A percentile compares a stretch with the other conserved stretches of the same genome.
Evolutionary conservation across 2,113 vertebrate species (phyloP).

Genomic region (Columbina picui): DNA sequence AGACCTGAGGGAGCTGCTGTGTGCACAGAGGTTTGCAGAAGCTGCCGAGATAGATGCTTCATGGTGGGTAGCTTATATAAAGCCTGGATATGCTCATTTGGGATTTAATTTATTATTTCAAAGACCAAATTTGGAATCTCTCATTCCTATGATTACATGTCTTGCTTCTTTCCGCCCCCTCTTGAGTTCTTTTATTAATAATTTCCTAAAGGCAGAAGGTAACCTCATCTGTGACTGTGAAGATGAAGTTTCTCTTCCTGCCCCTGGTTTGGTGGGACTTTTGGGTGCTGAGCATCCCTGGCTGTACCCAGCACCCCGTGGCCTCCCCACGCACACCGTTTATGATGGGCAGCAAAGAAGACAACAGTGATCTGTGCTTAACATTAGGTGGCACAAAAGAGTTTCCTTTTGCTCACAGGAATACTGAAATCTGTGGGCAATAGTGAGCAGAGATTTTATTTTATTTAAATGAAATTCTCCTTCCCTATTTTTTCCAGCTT

Average conservation of each 20-base stretch:
- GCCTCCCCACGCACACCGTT: neutral
- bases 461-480: conserved; percentile 11
- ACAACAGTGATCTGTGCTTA: conserved; percentile 62
- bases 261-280: neutral
- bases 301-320: neutral
- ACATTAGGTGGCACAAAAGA: conserved; percentile 77
- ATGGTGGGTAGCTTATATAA: neutral
- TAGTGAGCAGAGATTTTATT: neutral
- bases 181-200: neutral
- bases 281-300: neutral
- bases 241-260: neutral
- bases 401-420: conserved; percentile 55
- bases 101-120: neutral
- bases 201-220: neutral
- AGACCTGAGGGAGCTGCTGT: neutral
- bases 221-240: rapidly evolving
- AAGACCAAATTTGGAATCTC: conserved; percentile 19
- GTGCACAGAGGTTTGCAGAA: neutral
- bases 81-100: neutral
- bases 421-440: neutral
- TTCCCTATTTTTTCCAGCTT: neutral
- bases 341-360: neutral
- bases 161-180: conserved; percentile 25
- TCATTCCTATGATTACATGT: neutral
- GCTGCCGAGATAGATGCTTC: neutral